These are phyloP conservation scores for Australoheros facetus DNA, from an alignment of 2,797 vertebrate genomes.

Conservation along the genomic window DNA sequence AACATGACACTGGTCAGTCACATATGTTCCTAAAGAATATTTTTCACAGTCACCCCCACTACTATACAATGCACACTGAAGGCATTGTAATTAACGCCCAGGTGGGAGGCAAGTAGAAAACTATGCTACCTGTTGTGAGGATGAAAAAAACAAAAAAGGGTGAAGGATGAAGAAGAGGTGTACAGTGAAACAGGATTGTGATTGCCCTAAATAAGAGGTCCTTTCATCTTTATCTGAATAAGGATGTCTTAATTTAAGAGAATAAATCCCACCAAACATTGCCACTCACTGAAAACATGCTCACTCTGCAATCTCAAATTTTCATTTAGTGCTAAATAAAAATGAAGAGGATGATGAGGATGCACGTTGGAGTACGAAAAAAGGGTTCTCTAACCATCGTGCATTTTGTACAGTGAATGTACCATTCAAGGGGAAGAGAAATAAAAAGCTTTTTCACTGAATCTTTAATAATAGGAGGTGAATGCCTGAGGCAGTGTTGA, in stretches of 20 bases:
- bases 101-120: constrained; percentile 71
- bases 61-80: constrained; percentile 28
- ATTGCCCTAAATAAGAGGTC: background rate
- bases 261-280: constrained; percentile 4
- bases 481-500: constrained; percentile 70
- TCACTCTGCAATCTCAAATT: constrained; percentile 37
- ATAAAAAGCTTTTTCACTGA: constrained; percentile 61
- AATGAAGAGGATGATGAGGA: constrained; percentile 36
- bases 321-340: constrained; percentile 35
- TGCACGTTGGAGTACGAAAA: constrained; percentile 27
- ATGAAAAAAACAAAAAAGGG: constrained; percentile 46
- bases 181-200: constrained; percentile 8
- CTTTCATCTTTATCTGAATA: background rate
- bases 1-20: constrained; percentile 33
- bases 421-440: constrained; percentile 53
- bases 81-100: constrained; percentile 81
- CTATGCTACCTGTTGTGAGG: constrained; percentile 65
- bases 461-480: constrained; percentile 78
- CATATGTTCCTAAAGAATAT: constrained; percentile 31
- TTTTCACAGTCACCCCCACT: constrained; percentile 50
- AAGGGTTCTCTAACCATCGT: constrained; percentile 22
- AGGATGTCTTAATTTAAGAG: constrained; percentile 37
- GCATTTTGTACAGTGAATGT: constrained; percentile 54
- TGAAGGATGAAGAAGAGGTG: constrained; percentile 37
- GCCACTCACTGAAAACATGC: constrained; percentile 40